A percentile compares a stretch with the other conserved stretches of the same genome.
Conservation (phyloP, 2,113 vertebrate species). For the Xyliphius kryptos region DNA sequence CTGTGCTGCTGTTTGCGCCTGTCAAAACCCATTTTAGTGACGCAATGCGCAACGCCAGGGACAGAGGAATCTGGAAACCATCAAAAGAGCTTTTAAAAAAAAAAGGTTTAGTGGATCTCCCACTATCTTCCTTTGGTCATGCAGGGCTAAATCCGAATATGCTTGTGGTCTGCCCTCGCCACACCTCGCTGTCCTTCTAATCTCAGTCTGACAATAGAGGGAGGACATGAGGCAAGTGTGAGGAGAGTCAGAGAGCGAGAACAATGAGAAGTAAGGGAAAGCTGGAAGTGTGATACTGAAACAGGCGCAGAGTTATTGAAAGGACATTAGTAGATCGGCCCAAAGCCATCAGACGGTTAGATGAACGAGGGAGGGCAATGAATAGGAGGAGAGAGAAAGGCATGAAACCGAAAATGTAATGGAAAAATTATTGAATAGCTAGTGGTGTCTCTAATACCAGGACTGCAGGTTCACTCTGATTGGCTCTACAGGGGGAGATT, state of each 20-base stretch:
- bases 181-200: slow-evolving; percentile 39
- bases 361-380: slow-evolving; percentile 7
- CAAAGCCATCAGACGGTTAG: slow-evolving; percentile 6
- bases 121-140: slow-evolving; percentile 37
- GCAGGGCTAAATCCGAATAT: slow-evolving; percentile 48
- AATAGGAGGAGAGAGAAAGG: slow-evolving; percentile 16
- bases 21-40: slow-evolving; percentile 24
- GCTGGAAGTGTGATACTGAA: slow-evolving; percentile 5
- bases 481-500: not conserved
- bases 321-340: slow-evolving; percentile 24
- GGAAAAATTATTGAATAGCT: no score
- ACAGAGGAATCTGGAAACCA: slow-evolving; percentile 15
- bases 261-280: slow-evolving; percentile 24
- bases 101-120: slow-evolving; percentile 27
- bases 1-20: slow-evolving; percentile 10
- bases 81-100: slow-evolving; percentile 24
- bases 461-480: no score
- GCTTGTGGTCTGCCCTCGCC: slow-evolving; percentile 43
- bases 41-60: slow-evolving; percentile 12
- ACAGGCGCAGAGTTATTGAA: slow-evolving; percentile 8
- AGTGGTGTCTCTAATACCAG: no score
- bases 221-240: slow-evolving; percentile 42
- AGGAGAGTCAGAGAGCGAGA: slow-evolving; percentile 43
- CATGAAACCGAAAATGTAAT: no score
- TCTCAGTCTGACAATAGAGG: slow-evolving; percentile 48